phyloP scores from a whole-genome alignment of 1,140 invertebrate genomes.

The Trichonephila clavipes region DNA sequence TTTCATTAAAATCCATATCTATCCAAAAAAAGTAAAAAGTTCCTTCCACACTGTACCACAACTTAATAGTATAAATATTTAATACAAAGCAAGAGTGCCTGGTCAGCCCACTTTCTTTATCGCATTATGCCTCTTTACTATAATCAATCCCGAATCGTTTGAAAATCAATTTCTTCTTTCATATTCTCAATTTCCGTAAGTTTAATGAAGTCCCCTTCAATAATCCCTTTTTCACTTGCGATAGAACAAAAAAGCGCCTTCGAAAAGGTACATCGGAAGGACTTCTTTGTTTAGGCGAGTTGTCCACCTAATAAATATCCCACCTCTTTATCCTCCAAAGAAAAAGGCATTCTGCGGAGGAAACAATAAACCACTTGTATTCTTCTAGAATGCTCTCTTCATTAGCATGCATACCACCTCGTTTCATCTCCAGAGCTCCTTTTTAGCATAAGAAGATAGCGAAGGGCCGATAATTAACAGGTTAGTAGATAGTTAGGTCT shows the following conservation, averaged over 20 bases:
- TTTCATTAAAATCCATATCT: too few relatives aligned
- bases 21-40: too few relatives aligned
- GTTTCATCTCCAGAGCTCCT: neutral
- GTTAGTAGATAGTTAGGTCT: conserved; percentile 56
- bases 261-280: neutral
- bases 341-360: conserved; percentile 21
- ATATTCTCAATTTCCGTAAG: neutral
- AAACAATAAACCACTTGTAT: conserved; percentile 39
- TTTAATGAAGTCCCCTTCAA: neutral
- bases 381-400: conserved; percentile 1
- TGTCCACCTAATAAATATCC: conserved; percentile 44
- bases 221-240: neutral
- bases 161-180: neutral
- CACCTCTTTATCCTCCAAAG: neutral
- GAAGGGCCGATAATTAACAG: conserved; percentile 54
- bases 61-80: too few relatives aligned
- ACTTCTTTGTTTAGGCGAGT: neutral
- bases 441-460: conserved; percentile 7
- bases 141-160: neutral
- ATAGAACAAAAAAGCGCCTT: neutral
- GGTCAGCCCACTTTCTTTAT: too few relatives aligned
- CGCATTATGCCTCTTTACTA: too few relatives aligned
- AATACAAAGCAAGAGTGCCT: too few relatives aligned
- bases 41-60: too few relatives aligned
- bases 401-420: conserved; percentile 42